Conservation (phyloP, 1,140 invertebrate species). For the Anoplophora glabripennis region DNA sequence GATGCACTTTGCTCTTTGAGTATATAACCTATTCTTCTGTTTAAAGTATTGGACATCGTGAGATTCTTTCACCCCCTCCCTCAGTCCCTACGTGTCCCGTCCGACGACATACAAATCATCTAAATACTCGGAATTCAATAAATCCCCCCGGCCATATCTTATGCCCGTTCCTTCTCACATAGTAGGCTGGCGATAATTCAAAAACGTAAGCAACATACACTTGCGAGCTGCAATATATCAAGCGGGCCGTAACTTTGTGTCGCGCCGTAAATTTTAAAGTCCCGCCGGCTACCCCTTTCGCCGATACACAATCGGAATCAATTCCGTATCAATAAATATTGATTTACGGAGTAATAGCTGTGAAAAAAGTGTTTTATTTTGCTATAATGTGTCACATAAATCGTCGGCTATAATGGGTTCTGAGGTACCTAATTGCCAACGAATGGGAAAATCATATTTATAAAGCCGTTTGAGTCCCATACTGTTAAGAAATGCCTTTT, state of each 20-base stretch:
- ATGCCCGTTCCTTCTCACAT: constrained; percentile 25
- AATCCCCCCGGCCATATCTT: constrained; percentile 19
- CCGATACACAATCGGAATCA: constrained; percentile 36
- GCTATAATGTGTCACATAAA: constrained; percentile 43
- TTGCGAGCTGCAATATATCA: constrained; percentile 38
- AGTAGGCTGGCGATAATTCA: constrained; percentile 34
- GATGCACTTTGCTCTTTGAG: too few relatives aligned
- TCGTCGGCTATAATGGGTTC: constrained; percentile 12
- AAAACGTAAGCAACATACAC: constrained; percentile 39
- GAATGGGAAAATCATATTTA: constrained; percentile 7
- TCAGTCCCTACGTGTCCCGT: too few relatives aligned
- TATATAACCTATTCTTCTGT: too few relatives aligned
- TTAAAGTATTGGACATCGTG: too few relatives aligned
- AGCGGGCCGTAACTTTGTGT: constrained; percentile 22
- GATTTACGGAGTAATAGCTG: constrained; percentile 43
- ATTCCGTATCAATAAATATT: constrained; percentile 44
- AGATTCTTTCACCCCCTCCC: too few relatives aligned
- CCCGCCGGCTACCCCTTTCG: constrained; percentile 29
- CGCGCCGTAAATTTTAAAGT: constrained; percentile 40
- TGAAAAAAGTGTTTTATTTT: constrained; percentile 44
- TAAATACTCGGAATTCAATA: neutral
- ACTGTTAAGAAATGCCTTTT: neutral
- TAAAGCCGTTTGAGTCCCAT: neutral
- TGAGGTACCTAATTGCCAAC: constrained; percentile 3
- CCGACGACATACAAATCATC: too few relatives aligned